phyloP scores from a whole-genome alignment of 2,888 invertebrate species.

The Eristalinus aeneus region DNA sequence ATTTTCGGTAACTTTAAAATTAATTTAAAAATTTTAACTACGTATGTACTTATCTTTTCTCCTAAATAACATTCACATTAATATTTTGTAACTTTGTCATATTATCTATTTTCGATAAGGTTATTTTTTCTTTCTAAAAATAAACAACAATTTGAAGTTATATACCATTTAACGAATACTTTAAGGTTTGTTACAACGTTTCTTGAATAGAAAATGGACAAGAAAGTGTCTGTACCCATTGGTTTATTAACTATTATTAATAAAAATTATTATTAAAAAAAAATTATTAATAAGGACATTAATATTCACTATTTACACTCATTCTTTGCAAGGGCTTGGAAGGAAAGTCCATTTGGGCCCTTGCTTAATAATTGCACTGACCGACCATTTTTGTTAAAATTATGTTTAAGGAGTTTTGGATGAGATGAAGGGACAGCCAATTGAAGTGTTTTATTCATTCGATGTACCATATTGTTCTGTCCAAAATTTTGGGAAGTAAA shows the following conservation, averaged over 20 bases:
- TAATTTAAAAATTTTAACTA: conserved; percentile 8
- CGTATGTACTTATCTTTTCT: conserved; percentile 2
- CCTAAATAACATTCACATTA: conserved; percentile 37
- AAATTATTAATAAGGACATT: not conserved
- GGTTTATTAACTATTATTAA: no score
- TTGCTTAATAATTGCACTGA: not conserved
- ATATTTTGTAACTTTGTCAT: conserved; percentile 41
- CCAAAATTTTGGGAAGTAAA: no score
- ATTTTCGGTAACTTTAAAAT: not conserved
- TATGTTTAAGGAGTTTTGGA: not conserved
- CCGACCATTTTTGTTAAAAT: not conserved
- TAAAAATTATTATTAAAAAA: not conserved
- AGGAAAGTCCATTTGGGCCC: not conserved
- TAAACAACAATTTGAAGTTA: not conserved
- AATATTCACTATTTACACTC: not conserved
- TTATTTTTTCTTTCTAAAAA: not conserved
- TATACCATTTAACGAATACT: not conserved
- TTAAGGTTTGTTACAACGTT: not conserved
- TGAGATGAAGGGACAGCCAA: not conserved
- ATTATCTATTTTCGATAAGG: not conserved
- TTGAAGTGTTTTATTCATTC: not conserved
- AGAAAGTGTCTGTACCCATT: no score
- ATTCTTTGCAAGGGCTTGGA: not conserved
- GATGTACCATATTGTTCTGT: no score
- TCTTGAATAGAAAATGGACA: not conserved